Percentiles rank a stretch among this genome's conserved stretches.
These are phyloP conservation scores for Desoria tigrina DNA, from an alignment of 2,888 invertebrate species.

Conservation along the genomic window DNA sequence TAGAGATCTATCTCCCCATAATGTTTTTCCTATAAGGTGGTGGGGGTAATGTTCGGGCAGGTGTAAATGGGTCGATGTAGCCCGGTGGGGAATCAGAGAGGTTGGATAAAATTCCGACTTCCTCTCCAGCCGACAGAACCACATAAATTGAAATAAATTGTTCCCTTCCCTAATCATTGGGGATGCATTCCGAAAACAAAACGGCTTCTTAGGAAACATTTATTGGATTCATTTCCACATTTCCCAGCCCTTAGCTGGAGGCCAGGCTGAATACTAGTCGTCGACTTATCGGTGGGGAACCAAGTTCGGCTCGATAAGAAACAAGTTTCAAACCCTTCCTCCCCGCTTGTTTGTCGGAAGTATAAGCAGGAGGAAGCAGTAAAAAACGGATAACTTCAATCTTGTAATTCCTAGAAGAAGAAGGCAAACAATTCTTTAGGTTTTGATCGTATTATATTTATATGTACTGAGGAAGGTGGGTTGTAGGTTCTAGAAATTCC, in stretches of 20 bases:
- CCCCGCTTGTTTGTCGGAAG: too few species aligned
- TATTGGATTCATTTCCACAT: conserved; percentile 50
- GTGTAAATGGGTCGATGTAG: conserved; percentile 49
- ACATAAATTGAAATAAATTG: conserved; percentile 52
- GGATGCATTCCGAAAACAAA: conserved; percentile 49
- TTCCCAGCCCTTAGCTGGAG: background rate
- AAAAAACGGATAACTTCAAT: too few species aligned
- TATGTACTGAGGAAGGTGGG: too few species aligned
- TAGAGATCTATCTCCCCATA: too few species aligned
- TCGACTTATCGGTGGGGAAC: conserved; percentile 9
- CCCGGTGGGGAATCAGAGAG: conserved; percentile 24
- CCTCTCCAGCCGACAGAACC: conserved; percentile 37
- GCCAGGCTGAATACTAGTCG: conserved; percentile 4
- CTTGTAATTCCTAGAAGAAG: too few species aligned
- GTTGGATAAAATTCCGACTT: conserved; percentile 13
- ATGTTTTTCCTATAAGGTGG: too few species aligned
- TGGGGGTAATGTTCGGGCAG: conserved; percentile 19
- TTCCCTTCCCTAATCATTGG: conserved; percentile 51
- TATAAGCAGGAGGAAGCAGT: too few species aligned
- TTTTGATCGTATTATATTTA: too few species aligned
- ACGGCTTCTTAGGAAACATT: conserved; percentile 50
- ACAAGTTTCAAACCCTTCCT: too few species aligned
- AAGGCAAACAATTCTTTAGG: too few species aligned
- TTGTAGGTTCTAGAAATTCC: too few species aligned
- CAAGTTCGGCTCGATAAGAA: background rate